Conservation (phyloP, 2,113 vertebrate species). For the Podarcis muralis region DNA sequence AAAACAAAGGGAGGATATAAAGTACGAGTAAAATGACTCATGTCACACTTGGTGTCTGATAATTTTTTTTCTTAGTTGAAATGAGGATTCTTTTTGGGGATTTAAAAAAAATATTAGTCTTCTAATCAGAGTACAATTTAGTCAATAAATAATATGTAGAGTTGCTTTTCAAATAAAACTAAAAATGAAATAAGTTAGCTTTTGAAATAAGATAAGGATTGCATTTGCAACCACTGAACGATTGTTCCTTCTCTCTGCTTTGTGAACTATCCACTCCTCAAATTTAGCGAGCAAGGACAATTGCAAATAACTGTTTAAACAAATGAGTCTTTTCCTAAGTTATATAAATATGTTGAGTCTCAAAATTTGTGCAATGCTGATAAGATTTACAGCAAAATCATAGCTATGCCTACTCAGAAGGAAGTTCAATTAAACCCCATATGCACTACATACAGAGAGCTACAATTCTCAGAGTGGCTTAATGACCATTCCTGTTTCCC, state of each 20-base stretch:
- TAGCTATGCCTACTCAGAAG: background rate
- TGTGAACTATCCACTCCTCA: background rate
- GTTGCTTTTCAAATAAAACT: background rate
- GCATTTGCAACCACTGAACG: background rate
- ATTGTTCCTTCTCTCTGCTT: background rate
- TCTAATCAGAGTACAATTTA: background rate
- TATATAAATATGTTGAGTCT: slow-evolving; percentile 20
- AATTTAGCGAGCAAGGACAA: background rate
- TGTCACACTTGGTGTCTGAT: slow-evolving; percentile 11
- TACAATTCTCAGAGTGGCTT: no score
- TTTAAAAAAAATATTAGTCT: slow-evolving; percentile 3
- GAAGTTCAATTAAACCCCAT: background rate
- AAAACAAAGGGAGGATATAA: slow-evolving; percentile 41
- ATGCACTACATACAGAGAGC: no score
- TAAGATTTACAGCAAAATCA: background rate
- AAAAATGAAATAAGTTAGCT: background rate
- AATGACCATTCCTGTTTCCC: no score
- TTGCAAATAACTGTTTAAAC: background rate
- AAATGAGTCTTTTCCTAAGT: background rate
- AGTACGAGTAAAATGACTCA: background rate
- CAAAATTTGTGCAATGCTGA: background rate
- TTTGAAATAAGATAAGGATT: background rate
- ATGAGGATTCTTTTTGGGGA: background rate
- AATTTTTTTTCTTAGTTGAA: slow-evolving; percentile 14
- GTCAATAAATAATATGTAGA: background rate